Evolutionary conservation across 2,888 invertebrate species (phyloP).

Genomic region (Lasioglossum vierecki): DNA sequence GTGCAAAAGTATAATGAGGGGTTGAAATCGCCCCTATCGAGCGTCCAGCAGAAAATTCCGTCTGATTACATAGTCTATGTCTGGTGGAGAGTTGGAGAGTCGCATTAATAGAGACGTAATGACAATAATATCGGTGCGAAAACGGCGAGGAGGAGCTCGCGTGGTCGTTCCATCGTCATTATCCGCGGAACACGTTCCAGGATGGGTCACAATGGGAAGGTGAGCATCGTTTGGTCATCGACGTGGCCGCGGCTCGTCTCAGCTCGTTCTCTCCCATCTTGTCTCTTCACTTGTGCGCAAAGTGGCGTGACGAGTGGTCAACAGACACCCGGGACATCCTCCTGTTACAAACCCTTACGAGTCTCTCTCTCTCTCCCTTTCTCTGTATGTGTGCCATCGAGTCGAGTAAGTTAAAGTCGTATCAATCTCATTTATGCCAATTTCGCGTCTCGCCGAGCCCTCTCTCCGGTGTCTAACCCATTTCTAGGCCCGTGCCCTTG

Average conservation of each 20-base stretch:
- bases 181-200: constrained; percentile 66
- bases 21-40: too few relatives aligned
- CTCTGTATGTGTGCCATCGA: constrained; percentile 8
- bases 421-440: constrained; percentile 84
- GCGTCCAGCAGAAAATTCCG: not conserved
- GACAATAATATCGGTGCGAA: constrained; percentile 18
- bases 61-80: not conserved
- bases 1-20: not conserved
- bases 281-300: constrained; percentile 56
- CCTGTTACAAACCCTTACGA: constrained; percentile 27
- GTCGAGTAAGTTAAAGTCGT: constrained; percentile 82
- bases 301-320: constrained; percentile 78
- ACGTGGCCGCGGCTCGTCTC: constrained; percentile 57
- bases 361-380: not conserved
- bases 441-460: constrained; percentile 73
- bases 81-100: not conserved
- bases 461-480: constrained; percentile 50
- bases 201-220: constrained; percentile 59
- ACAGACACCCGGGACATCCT: constrained; percentile 55
- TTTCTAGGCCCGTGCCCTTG: constrained; percentile 48
- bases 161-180: constrained; percentile 61
- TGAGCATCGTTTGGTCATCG: constrained; percentile 64
- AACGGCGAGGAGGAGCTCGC: constrained; percentile 8
- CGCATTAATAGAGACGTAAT: constrained; percentile 3
- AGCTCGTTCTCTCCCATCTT: constrained; percentile 39